A percentile compares a stretch with the other conserved stretches of the same genome.
phyloP scores from a whole-genome alignment of 2,888 invertebrate genomes.

The Philhelius pedissequus region DNA sequence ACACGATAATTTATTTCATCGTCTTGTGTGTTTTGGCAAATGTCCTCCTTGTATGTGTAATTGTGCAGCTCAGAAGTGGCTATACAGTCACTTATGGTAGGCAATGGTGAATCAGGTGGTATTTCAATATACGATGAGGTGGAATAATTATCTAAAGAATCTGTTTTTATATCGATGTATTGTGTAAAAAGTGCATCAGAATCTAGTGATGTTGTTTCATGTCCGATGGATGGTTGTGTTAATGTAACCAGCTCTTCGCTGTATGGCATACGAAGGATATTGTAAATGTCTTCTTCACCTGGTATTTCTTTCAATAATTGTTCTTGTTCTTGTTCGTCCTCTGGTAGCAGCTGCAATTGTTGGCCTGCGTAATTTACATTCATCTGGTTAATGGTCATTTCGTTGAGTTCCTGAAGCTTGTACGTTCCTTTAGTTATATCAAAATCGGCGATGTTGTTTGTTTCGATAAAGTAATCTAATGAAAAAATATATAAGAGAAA shows the following conservation, averaged over 20 bases:
- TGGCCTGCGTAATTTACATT: constrained; percentile 42
- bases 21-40: neutral
- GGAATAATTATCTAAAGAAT: constrained; percentile 40
- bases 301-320: constrained; percentile 52
- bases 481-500: neutral
- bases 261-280: constrained; percentile 41
- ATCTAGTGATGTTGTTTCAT: constrained; percentile 40
- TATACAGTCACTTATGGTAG: constrained; percentile 51
- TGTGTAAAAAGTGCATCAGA: constrained; percentile 26
- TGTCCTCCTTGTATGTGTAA: constrained; percentile 1
- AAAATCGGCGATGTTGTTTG: constrained; percentile 56
- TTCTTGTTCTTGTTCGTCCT: constrained; percentile 36
- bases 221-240: constrained; percentile 42
- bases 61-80: constrained; percentile 40
- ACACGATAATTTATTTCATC: constrained; percentile 23
- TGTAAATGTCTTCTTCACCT: constrained; percentile 45
- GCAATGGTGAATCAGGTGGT: constrained; percentile 50
- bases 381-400: constrained; percentile 62
- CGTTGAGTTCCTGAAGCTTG: constrained; percentile 59
- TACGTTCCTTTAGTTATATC: constrained; percentile 54
- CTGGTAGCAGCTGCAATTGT: constrained; percentile 37
- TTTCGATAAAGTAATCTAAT: constrained; percentile 60
- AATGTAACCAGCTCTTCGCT: constrained; percentile 57
- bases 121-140: constrained; percentile 39
- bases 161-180: constrained; percentile 15